Conservation (phyloP, 2,113 vertebrate genomes). For the Sinocyclocheilus grahami region DNA sequence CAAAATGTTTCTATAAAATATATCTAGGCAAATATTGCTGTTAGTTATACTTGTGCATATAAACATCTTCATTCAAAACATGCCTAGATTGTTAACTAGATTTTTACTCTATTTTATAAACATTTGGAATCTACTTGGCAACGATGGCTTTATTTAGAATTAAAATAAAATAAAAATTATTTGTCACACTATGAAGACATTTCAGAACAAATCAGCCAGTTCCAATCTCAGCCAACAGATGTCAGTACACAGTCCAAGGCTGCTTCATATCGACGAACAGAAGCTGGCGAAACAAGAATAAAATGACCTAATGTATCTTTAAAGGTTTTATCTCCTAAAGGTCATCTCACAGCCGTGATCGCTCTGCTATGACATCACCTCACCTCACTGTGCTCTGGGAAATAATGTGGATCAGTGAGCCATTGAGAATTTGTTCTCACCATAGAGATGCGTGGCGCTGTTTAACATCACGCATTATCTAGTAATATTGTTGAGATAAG, state of each 20-base stretch:
- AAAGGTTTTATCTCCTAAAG: slow-evolving; percentile 13
- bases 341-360: background rate
- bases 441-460: slow-evolving; percentile 12
- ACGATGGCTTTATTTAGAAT: background rate
- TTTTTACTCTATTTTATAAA: too few species aligned
- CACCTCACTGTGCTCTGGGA: background rate
- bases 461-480: slow-evolving; percentile 31
- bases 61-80: too few species aligned
- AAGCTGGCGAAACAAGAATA: background rate
- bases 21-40: background rate
- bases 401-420: slow-evolving; percentile 28
- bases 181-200: background rate
- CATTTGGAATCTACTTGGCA: too few species aligned
- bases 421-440: slow-evolving; percentile 30
- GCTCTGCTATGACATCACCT: too few species aligned
- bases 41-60: too few species aligned
- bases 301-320: background rate
- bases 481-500: slow-evolving; percentile 29
- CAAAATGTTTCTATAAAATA: background rate
- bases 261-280: background rate
- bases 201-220: background rate
- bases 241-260: background rate
- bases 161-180: background rate
- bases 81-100: background rate
- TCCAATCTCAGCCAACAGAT: background rate